These are phyloP conservation scores for Caenorhabditis plicata DNA, from an alignment of 2,888 invertebrate species.

Conservation along the genomic window DNA sequence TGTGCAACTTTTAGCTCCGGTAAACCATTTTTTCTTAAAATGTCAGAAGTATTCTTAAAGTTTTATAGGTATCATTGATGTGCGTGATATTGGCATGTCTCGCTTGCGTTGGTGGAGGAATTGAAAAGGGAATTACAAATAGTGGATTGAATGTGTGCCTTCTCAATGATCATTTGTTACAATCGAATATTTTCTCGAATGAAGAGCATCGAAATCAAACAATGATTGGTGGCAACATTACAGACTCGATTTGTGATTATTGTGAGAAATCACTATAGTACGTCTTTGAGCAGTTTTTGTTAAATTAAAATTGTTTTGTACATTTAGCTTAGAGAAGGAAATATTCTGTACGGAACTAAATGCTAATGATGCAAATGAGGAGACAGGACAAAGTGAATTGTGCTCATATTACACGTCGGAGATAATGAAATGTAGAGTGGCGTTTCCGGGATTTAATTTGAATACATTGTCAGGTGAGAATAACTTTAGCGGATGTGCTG, in stretches of 20 bases:
- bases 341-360: constrained; percentile 49
- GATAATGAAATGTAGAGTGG: constrained; percentile 72
- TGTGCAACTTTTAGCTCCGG: constrained; percentile 96
- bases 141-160: constrained; percentile 88
- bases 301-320: not conserved
- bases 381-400: constrained; percentile 28
- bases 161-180: constrained; percentile 82
- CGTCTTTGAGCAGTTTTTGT: constrained; percentile 2
- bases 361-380: constrained; percentile 18
- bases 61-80: constrained; percentile 77
- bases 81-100: constrained; percentile 94
- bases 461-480: constrained; percentile 82
- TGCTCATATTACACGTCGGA: constrained; percentile 55
- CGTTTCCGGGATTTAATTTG: constrained; percentile 87
- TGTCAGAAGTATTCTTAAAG: constrained; percentile 65
- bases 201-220: constrained; percentile 27
- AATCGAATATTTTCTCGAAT: constrained; percentile 39
- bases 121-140: constrained; percentile 78
- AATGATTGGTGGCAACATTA: constrained; percentile 19
- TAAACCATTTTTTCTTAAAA: constrained; percentile 78
- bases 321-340: constrained; percentile 53
- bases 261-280: constrained; percentile 71
- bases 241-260: constrained; percentile 69
- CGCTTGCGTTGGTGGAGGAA: constrained; percentile 92
- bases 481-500: too few relatives aligned